These are phyloP conservation scores for Nasonia giraulti DNA, from an alignment of 1,140 invertebrate species.

Conservation along the genomic window DNA sequence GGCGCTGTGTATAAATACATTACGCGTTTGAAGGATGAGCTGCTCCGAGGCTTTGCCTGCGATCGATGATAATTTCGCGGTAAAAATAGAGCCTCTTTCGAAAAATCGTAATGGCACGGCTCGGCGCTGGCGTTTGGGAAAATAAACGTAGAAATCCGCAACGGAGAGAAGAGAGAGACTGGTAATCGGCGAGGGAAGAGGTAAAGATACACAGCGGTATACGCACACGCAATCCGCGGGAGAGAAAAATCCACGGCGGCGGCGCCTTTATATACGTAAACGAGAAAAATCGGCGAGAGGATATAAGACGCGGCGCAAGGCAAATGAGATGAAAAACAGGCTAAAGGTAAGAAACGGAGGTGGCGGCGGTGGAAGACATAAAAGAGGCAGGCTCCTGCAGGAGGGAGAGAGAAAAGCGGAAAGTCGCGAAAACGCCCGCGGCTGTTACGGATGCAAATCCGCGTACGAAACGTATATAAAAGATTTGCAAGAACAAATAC, in stretches of 20 bases:
- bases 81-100: not conserved
- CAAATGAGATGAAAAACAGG: slow-evolving; percentile 47
- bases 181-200: not conserved
- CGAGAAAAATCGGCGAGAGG: slow-evolving; percentile 19
- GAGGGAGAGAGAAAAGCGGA: not conserved
- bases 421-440: slow-evolving; percentile 47
- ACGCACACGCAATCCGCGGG: not conserved
- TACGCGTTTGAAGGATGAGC: not conserved
- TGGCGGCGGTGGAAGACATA: slow-evolving; percentile 43
- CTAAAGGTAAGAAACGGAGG: slow-evolving; percentile 44
- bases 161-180: not conserved
- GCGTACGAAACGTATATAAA: slow-evolving; percentile 65
- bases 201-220: not conserved
- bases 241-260: not conserved
- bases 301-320: slow-evolving; percentile 4
- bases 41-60: not conserved
- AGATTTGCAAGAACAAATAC: slow-evolving; percentile 70
- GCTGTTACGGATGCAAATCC: slow-evolving; percentile 69
- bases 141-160: not conserved
- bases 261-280: not conserved
- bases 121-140: not conserved
- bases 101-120: not conserved
- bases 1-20: slow-evolving; percentile 13
- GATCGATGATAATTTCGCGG: not conserved
- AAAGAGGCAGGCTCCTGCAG: not conserved